Base-by-base conservation (phyloP, 2,797 vertebrate species). In the Tragopan temminckii region DNA sequence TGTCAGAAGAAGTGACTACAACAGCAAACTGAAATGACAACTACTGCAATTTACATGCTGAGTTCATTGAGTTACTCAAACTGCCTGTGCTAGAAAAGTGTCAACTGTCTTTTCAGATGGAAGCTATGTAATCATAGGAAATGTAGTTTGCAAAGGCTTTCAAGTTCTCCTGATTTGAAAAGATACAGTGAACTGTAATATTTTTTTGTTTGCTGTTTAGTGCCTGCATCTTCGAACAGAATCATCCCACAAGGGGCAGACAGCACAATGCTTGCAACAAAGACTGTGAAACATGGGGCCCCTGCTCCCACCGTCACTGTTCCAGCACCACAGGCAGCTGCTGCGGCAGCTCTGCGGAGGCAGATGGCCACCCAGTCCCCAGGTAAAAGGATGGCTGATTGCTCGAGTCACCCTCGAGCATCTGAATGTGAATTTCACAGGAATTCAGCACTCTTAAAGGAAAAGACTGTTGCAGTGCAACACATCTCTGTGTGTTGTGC, bases 201-300 rank as follows among this genome's bases (percentile, higher is more conserved):
- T 23, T 80, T 52, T 52, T 75, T 69, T 71, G 35, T 59, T 91
- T 67, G 36, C 6, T 80, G 62, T 93, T 78, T 19, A 98, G 98
- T 94, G 64, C 93, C 97, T 40, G 12, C 95, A 0, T 92, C 98
- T 79, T 53, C 97, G 20, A 93, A 91, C 96, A 99, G 98, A 97
- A 98, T 98, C 81, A 98, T 98, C 95, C 98, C 99, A 40, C 98
- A 98, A 2, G 99, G 98, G 7, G 98, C 99, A 3, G 99, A 99
- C 36, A 99, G 98, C 96, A 99, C 99, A 2, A 98, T 99, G 88
- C 98, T 99, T 15, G 99, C 98, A 43, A 99, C 99, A 14, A 99
- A 99, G 97, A 99, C 99, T 0, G 99, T 99, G 75, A 99, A 99
- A 84, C 99, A 99, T 0, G 98, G 99, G 7, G 98, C 99, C 1